phyloP scores from a whole-genome alignment of 2,797 vertebrate species.

The Karalla daura region DNA sequence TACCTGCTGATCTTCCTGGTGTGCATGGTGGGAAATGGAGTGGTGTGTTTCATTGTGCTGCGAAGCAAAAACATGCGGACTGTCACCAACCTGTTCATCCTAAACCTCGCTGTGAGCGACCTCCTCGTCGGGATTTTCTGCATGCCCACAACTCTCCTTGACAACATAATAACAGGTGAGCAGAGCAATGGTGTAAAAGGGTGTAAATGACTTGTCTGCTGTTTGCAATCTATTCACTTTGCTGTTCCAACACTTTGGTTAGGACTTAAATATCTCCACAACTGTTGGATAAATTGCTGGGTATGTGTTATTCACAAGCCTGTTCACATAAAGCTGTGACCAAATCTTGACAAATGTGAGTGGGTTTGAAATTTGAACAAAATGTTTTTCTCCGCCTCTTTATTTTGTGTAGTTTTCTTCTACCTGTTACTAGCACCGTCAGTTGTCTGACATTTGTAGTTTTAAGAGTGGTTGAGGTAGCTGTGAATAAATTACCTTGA shows the following conservation, averaged over 20 bases:
- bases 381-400: too few species aligned
- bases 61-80: conserved; percentile 90
- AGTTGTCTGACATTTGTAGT: not conserved
- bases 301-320: too few species aligned
- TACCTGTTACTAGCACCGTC: not conserved
- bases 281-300: not conserved
- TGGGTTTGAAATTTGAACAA: too few species aligned
- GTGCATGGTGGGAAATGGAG: conserved; percentile 92
- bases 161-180: conserved; percentile 95
- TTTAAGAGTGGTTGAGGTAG: not conserved
- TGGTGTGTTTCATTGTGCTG: conserved; percentile 90
- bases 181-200: not conserved
- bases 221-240: not conserved
- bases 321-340: too few species aligned
- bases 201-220: not conserved
- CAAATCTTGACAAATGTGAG: too few species aligned
- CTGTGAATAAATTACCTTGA: not conserved
- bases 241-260: not conserved
- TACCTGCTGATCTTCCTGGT: conserved; percentile 94
- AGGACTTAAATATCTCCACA: not conserved
- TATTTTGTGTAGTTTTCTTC: too few species aligned
- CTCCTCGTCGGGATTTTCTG: conserved; percentile 96
- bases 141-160: conserved; percentile 93
- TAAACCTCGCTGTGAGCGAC: conserved; percentile 93
- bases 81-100: conserved; percentile 93